Evolutionary conservation across 37 sponge, comb jelly and placozoan genomes (phyloP), one percentile per base, ranked within the genome.

Genomic region (Cliona cf. orientalis): DNA sequence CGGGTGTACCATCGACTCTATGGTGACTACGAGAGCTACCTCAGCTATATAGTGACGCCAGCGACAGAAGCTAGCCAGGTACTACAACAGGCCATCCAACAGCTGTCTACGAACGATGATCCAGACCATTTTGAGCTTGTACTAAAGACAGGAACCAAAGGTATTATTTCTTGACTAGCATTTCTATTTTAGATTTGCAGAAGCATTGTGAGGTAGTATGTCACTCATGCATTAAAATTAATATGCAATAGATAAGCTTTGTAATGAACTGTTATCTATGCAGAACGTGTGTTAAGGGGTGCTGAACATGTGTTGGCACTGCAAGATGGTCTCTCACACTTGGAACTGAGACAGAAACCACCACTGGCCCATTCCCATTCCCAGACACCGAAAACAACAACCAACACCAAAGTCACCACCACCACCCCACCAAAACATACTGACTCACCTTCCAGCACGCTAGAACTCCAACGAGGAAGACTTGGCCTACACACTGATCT

Each of bases 11-110:
- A 85, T n/a, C 2, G 61, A 41, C 42, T 80, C 33, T 46, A 46
- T 31, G 68, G 68, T 9, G 72, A 70, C 32, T 39, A 69, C 43
- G 71, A 75, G 59, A 68, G 75, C 23, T 91, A 77, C 81, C 81
- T 72, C 36, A 91, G 86, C 40, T 0, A 85, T 0, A 91, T 91
- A 21, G 60, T 85, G 12, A 63, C 57, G 34, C 86, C 91, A 4
- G 22, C 26, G 22, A 85, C 78, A 79, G 66, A 65, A 3, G 57
- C 82, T 32, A 75, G 64, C 1, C 71, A 81, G 7, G 82, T 85
- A 4, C 39, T 81, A 25, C 70, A 76, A 6, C 9, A 66, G 29
- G 62, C 75, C 38, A 56, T 81, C 25, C 46, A 42, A 1, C 42
- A 39, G 72, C 36, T 63, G 32, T 32, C 60, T 14, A 75, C 40